Evolutionary conservation across 2,888 invertebrate species (phyloP), one percentile per base, ranked within the genome.

Genomic region (Panzeria rudis): DNA sequence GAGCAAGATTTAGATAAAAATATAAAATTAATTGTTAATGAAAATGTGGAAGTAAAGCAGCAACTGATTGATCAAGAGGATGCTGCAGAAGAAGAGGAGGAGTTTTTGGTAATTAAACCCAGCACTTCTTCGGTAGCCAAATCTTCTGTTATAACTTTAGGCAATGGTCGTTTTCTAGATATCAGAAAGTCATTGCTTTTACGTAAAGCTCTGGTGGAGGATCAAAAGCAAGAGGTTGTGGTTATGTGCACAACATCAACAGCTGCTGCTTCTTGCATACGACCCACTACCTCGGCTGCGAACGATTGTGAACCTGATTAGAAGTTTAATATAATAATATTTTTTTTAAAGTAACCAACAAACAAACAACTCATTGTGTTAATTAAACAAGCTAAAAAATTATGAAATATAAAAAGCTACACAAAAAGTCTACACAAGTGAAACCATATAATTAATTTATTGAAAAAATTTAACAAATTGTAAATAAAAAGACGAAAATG

Each of bases 271-370:
- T 69, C 82, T 75, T 85, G 85, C 68, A 85, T 83, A 86, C 84
- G 85, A 72, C 81, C 83, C 82, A 82, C 82, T 87, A 76, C 86
- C 79, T 86, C 86, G 72, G 86, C 87, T 78, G 71, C 59, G 79
- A 87, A 86, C 86, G 80, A 87, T 86, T 86, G 83, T 86, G 86
- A 87, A 87, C 87, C 87, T 87, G 87, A 87, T 87, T 86, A 86
- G 81, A 85, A 85, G 66, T 85, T 75, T 75, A 83, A 85, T 78
- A 56, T 44, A 35, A 75, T 29, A 29, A 4, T 61, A 52, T 62
- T 75, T 83, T 47, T 72, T 79, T 75, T 44, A 47, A 78, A 47
- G 35, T 56, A 73, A 64, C 56, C 56, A 44, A 76, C 50, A 52
- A 44, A 76, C 50, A 52, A 44, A 80, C 69, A 84, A 81, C 77